Conservation (phyloP, 2,113 vertebrate genomes). For the Oxygymnocypris stewartii region DNA sequence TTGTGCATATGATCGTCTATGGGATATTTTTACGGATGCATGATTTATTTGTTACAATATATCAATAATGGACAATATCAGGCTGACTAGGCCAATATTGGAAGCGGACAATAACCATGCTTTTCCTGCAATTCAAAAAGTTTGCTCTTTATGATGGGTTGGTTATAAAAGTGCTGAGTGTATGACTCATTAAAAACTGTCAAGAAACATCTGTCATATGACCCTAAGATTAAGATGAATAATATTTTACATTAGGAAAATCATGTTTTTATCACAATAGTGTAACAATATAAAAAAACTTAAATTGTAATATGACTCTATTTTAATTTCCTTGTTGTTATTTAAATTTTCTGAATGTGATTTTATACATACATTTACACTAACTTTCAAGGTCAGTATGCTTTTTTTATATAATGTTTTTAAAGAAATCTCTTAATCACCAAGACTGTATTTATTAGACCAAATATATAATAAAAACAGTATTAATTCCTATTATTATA, state of each 20-base stretch:
- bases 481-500: too few species aligned
- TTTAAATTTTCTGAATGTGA: background rate
- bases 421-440: background rate
- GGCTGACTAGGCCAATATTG: background rate
- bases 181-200: background rate
- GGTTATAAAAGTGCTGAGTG: background rate
- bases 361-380: background rate
- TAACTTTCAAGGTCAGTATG: background rate
- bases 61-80: background rate
- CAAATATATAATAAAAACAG: background rate
- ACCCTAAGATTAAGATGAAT: background rate
- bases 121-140: background rate
- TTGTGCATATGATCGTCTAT: background rate
- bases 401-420: background rate
- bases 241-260: background rate
- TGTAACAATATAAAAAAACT: background rate
- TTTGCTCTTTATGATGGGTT: background rate
- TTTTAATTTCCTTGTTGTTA: background rate
- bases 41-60: background rate
- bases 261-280: background rate
- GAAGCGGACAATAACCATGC: background rate
- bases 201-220: background rate
- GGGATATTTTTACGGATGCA: background rate
- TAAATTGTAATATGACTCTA: too few species aligned
- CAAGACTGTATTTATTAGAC: background rate